A percentile compares a stretch with the other conserved stretches of the same genome.
Conservation (phyloP, 2,113 vertebrate species). For the Peromyscus californicus region DNA sequence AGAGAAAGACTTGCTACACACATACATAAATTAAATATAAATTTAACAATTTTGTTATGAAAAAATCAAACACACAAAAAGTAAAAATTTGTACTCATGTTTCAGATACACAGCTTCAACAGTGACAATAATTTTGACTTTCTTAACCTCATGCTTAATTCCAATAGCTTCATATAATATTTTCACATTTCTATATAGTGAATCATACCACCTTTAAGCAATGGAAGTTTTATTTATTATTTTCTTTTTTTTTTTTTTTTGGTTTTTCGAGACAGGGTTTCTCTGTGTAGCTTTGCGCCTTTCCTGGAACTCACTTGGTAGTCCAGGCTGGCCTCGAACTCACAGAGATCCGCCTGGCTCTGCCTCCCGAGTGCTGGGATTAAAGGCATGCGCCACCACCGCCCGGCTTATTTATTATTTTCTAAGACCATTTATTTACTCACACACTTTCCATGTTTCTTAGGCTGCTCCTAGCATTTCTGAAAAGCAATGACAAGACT, state of each 20-base stretch:
- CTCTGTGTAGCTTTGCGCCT: too few species aligned
- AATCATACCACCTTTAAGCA: not conserved
- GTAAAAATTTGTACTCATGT: not conserved
- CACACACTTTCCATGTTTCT: not conserved
- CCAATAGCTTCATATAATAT: not conserved
- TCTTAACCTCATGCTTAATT: constrained; percentile 17
- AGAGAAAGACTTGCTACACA: not conserved
- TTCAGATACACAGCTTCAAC: not conserved
- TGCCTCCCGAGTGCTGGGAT: too few species aligned
- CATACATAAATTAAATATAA: not conserved
- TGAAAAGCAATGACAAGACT: not conserved
- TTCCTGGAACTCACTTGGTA: too few species aligned
- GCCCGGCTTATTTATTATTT: constrained; percentile 45
- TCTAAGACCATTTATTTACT: not conserved
- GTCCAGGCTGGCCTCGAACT: too few species aligned
- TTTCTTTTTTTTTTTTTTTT: too few species aligned
- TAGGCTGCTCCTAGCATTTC: not conserved
- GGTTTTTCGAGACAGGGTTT: too few species aligned
- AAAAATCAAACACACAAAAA: not conserved
- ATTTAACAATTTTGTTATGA: not conserved
- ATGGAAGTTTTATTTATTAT: not conserved
- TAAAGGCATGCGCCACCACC: too few species aligned
- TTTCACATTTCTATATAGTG: not conserved
- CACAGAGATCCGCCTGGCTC: too few species aligned
- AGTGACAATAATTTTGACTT: not conserved